These are phyloP conservation scores for Hyposmocoma kahamanoa DNA, from an alignment of 1,140 invertebrate genomes.

Conservation along the genomic window DNA sequence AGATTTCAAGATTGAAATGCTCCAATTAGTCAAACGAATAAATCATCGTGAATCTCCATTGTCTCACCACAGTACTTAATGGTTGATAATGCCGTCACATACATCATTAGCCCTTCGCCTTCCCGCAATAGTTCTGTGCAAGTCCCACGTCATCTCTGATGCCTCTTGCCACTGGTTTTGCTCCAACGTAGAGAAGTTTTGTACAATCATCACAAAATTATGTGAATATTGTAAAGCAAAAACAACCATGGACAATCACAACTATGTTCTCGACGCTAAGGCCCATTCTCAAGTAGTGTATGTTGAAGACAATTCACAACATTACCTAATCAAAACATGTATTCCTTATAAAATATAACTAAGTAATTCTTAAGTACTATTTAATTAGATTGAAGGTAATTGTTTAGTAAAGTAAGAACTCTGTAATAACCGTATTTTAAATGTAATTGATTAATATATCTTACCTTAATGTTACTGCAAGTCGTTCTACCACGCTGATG, in stretches of 20 bases:
- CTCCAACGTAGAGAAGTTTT: background rate
- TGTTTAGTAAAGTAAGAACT: too few relatives aligned
- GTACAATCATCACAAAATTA: background rate
- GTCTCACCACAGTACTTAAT: constrained; percentile 4
- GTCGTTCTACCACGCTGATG: background rate
- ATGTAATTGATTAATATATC: background rate
- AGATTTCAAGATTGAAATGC: constrained; percentile 10
- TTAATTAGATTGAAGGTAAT: too few relatives aligned
- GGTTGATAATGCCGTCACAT: background rate
- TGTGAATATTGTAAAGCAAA: background rate
- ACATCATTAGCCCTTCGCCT: constrained; percentile 1
- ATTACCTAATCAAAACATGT: too few relatives aligned
- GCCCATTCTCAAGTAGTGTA: background rate
- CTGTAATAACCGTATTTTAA: too few relatives aligned
- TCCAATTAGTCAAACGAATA: constrained; percentile 10
- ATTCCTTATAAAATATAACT: too few relatives aligned
- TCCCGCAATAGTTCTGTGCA: constrained; percentile 4
- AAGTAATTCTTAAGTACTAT: too few relatives aligned
- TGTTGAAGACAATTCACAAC: too few relatives aligned
- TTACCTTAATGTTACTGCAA: background rate
- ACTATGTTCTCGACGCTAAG: background rate
- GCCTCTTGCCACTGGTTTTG: background rate
- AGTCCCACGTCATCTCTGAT: background rate
- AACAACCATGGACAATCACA: background rate
- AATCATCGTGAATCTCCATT: constrained; percentile 6